These are phyloP conservation scores for Phoxinus dragarum DNA, from an alignment of 2,797 vertebrate genomes.

Conservation along the genomic window DNA sequence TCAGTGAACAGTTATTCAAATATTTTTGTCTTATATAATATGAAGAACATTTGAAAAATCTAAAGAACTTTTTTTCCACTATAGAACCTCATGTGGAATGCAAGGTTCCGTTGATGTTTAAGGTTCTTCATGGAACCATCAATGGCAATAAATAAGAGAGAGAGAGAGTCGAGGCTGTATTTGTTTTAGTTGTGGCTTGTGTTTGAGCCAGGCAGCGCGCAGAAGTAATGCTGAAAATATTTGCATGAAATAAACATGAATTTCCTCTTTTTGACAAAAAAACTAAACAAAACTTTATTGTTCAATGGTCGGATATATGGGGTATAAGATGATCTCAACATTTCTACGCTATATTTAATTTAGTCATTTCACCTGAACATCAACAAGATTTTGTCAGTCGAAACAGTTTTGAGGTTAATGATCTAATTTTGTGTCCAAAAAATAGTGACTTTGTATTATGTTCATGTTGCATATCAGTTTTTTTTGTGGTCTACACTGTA, in stretches of 20 bases:
- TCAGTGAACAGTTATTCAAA: neutral
- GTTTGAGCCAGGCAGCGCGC: neutral
- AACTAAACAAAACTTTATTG: neutral
- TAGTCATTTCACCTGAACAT: no score
- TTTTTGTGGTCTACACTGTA: no score
- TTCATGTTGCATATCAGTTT: neutral
- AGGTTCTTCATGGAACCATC: neutral
- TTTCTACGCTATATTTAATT: neutral
- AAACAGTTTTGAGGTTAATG: no score
- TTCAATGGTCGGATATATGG: neutral
- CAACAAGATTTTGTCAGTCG: no score
- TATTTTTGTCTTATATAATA: neutral
- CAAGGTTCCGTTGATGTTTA: neutral
- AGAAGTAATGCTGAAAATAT: constrained; percentile 1
- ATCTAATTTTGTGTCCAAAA: no score
- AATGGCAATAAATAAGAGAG: neutral
- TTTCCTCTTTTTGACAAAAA: constrained; percentile 11
- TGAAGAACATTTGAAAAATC: neutral
- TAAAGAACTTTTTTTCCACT: neutral
- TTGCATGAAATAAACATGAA: constrained; percentile 18
- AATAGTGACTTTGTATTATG: neutral
- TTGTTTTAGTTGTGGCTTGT: constrained; percentile 10
- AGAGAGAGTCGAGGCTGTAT: neutral
- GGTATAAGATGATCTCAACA: neutral
- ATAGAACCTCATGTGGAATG: neutral